These are phyloP conservation scores for Pteromalus puparum DNA, from an alignment of 1,140 invertebrate genomes.

Conservation along the genomic window DNA sequence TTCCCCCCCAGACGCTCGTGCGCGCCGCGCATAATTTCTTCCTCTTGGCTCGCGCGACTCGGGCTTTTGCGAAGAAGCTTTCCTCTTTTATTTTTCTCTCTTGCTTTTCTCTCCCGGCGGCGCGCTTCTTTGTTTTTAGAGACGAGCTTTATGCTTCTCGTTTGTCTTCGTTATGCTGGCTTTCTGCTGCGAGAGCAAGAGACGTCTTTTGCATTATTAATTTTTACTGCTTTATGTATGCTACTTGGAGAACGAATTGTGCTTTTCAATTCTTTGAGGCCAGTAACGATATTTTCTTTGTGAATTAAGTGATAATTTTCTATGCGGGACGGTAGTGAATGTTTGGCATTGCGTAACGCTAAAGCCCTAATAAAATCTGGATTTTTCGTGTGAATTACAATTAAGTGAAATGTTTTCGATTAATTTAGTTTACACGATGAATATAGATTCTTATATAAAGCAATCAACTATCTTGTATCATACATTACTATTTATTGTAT, in stretches of 20 bases:
- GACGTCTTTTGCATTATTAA: conserved; percentile 32
- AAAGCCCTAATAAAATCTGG: too few species aligned
- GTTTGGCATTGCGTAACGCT: too few species aligned
- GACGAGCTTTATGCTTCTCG: not conserved
- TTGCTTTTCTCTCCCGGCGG: not conserved
- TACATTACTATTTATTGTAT: too few species aligned
- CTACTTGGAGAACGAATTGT: not conserved
- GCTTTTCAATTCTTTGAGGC: not conserved
- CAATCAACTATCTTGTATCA: too few species aligned
- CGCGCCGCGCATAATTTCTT: conserved; percentile 8
- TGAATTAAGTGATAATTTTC: too few species aligned
- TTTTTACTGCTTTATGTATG: conserved; percentile 14
- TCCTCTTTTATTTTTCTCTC: not conserved
- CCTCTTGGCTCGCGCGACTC: not conserved
- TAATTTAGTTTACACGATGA: too few species aligned
- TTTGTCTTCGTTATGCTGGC: conserved; percentile 33
- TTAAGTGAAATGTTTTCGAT: too few species aligned
- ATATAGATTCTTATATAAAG: too few species aligned
- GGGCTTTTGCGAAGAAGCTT: not conserved
- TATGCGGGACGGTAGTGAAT: too few species aligned
- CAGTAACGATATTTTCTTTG: not conserved
- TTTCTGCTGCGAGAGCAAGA: not conserved
- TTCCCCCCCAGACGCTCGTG: not conserved
- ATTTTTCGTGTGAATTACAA: too few species aligned
- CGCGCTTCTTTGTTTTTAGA: conserved; percentile 2